These are phyloP conservation scores for Fratercula arctica DNA, from an alignment of 2,797 vertebrate species.

Conservation along the genomic window DNA sequence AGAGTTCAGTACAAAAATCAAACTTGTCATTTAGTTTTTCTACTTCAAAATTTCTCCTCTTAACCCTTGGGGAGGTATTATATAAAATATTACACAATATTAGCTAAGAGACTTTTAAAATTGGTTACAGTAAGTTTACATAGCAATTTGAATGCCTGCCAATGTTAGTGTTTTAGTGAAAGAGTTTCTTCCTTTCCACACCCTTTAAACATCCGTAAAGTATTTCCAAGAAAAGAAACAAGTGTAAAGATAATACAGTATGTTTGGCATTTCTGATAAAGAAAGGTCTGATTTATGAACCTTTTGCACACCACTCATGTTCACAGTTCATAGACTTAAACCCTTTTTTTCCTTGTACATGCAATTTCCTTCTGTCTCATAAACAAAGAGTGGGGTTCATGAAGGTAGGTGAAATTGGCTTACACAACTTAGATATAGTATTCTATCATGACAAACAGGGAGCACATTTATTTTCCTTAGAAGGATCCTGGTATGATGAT, in stretches of 20 bases:
- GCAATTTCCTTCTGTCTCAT: slow-evolving; percentile 7
- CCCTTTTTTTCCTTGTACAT: not conserved
- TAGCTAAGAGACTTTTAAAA: not conserved
- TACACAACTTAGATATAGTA: not conserved
- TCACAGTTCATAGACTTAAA: slow-evolving; percentile 19
- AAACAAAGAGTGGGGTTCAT: not conserved
- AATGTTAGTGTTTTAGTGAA: slow-evolving; percentile 6
- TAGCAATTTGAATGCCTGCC: slow-evolving; percentile 30
- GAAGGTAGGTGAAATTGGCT: not conserved
- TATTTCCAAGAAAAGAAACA: slow-evolving; percentile 33
- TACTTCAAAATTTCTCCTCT: not conserved
- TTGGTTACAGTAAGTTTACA: slow-evolving; percentile 12
- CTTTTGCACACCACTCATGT: not conserved
- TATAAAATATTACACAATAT: not conserved
- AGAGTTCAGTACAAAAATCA: not conserved
- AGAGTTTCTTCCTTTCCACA: slow-evolving; percentile 43
- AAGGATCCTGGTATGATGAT: not conserved
- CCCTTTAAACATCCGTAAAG: slow-evolving; percentile 47
- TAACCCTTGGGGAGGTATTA: not conserved
- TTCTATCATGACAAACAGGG: not conserved
- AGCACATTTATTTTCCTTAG: not conserved
- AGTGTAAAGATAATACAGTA: slow-evolving; percentile 18
- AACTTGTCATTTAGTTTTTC: not conserved
- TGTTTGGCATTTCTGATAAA: slow-evolving; percentile 46
- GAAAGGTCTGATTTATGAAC: slow-evolving; percentile 54